Conservation (phyloP, 2,888 invertebrate genomes). For the Muscina levida region DNA sequence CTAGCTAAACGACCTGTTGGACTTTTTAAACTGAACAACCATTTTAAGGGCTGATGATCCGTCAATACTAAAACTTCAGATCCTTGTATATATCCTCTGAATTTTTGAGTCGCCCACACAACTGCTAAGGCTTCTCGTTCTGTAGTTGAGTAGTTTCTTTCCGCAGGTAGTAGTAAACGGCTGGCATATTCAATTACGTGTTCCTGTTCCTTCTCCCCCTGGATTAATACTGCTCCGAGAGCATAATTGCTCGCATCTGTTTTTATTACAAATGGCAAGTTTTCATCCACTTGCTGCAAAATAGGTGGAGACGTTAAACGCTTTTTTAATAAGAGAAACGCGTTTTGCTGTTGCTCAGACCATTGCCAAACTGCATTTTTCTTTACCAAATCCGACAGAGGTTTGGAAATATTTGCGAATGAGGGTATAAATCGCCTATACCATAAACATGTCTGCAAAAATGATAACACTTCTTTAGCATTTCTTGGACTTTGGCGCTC, state of each 20-base stretch:
- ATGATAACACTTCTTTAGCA: constrained; percentile 66
- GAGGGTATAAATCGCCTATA: constrained; percentile 66
- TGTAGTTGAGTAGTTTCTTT: constrained; percentile 77
- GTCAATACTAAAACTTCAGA: constrained; percentile 75
- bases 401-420: constrained; percentile 67
- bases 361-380: constrained; percentile 66
- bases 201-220: constrained; percentile 64
- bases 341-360: constrained; percentile 36
- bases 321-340: constrained; percentile 67
- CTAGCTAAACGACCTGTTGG: constrained; percentile 74
- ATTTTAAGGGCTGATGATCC: constrained; percentile 77
- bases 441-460: constrained; percentile 72
- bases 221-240: constrained; percentile 57
- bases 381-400: constrained; percentile 70
- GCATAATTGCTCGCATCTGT: constrained; percentile 62
- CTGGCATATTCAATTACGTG: constrained; percentile 70
- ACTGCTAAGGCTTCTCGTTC: constrained; percentile 76
- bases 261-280: constrained; percentile 46
- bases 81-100: constrained; percentile 77
- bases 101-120: constrained; percentile 75
- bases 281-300: constrained; percentile 50
- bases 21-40: constrained; percentile 75
- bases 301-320: constrained; percentile 48
- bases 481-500: constrained; percentile 61
- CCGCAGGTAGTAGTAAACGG: constrained; percentile 69